phyloP scores from a whole-genome alignment of 2,797 vertebrate species.

The Mormyrops boulengeri region DNA sequence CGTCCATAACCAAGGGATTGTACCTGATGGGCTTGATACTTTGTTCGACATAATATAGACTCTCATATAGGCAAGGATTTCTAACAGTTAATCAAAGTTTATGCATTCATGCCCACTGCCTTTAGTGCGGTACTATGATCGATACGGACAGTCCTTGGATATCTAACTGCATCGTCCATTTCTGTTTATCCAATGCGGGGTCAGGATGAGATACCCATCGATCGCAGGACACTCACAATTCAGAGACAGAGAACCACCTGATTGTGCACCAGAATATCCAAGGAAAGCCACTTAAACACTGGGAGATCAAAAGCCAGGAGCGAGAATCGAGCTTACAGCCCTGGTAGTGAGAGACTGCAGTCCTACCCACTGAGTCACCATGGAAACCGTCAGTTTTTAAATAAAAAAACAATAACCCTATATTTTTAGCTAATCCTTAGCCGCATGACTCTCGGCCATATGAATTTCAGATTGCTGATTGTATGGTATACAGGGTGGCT shows the following conservation, averaged over 20 bases:
- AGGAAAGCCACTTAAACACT: not conserved
- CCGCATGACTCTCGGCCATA: not conserved
- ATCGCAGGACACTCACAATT: not conserved
- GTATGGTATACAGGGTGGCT: not conserved
- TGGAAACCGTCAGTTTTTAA: not conserved
- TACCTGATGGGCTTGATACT: not conserved
- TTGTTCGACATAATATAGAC: not conserved
- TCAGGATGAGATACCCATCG: not conserved
- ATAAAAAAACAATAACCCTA: not conserved
- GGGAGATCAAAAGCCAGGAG: not conserved
- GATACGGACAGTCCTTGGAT: not conserved
- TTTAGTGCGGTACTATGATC: not conserved
- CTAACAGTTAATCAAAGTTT: not conserved
- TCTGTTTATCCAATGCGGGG: not conserved
- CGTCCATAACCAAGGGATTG: not conserved
- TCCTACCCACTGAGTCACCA: not conserved
- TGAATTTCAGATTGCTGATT: not conserved
- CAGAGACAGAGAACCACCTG: not conserved
- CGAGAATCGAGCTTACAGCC: not conserved
- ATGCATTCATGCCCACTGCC: not conserved
- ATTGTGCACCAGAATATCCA: not conserved
- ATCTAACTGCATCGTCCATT: not conserved
- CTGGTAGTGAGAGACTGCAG: not conserved
- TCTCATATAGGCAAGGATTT: not conserved
- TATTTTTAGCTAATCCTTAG: not conserved